Conservation (phyloP, 2,797 vertebrate species). For the Phrynocephalus guinanensis region DNA sequence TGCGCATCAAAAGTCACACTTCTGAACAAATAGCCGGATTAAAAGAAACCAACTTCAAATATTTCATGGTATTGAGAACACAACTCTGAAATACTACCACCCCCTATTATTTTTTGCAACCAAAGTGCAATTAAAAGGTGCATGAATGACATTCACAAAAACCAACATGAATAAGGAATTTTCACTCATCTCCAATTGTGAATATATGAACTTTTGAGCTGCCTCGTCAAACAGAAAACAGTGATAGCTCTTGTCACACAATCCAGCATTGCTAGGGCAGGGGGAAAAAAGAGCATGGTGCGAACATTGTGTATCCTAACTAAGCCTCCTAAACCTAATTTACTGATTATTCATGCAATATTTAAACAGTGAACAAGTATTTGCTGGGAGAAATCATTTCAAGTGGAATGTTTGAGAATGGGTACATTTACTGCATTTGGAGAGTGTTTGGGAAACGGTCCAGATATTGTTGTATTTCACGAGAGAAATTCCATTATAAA, state of each 20-base stretch:
- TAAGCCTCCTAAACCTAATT: neutral
- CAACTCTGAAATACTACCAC: neutral
- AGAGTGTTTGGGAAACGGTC: neutral
- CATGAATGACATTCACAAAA: neutral
- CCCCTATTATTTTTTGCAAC: neutral
- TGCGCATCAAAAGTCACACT: neutral
- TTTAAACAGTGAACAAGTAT: constrained; percentile 19
- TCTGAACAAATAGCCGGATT: neutral
- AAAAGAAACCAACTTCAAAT: neutral
- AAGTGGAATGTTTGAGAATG: neutral
- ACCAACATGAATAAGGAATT: neutral
- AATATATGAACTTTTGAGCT: neutral
- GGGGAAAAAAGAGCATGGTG: neutral
- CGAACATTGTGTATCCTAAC: too few relatives aligned
- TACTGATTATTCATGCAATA: neutral
- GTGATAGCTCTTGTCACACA: neutral
- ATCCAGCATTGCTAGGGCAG: neutral
- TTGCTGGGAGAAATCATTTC: constrained; percentile 15
- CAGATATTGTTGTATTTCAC: neutral
- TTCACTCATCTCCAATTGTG: neutral
- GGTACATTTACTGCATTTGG: neutral
- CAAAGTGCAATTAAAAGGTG: neutral
- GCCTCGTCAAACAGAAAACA: too few relatives aligned
- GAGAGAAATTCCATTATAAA: neutral
- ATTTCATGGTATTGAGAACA: neutral